Conservation (phyloP, 2,113 vertebrate species). For the Labeo rohita region DNA sequence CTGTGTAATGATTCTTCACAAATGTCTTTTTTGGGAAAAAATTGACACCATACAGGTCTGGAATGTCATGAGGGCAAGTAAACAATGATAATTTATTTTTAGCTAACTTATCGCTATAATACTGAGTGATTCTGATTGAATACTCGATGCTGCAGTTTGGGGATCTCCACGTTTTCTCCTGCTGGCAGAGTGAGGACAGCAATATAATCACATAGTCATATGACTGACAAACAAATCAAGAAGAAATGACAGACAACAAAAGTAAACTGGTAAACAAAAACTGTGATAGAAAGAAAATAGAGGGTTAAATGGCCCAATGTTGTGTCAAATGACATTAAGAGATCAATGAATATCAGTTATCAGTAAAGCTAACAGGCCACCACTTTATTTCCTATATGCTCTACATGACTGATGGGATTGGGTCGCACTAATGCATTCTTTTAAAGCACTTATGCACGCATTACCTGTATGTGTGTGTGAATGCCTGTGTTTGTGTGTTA, state of each 20-base stretch:
- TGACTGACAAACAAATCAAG: conserved; percentile 32
- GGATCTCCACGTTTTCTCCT: not conserved
- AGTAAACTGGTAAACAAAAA: conserved; percentile 15
- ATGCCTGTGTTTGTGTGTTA: conserved; percentile 20
- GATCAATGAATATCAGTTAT: conserved; percentile 7
- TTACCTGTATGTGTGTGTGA: conserved; percentile 34
- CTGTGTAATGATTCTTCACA: not conserved
- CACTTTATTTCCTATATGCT: conserved; percentile 25
- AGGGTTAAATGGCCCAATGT: not conserved
- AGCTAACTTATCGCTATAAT: not conserved
- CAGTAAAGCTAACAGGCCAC: conserved; percentile 6
- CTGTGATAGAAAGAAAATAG: not conserved
- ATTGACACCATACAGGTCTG: not conserved
- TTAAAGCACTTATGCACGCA: conserved; percentile 26
- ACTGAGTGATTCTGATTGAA: not conserved
- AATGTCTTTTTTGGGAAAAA: not conserved
- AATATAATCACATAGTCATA: conserved; percentile 10
- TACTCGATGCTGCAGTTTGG: not conserved
- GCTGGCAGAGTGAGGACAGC: conserved; percentile 6
- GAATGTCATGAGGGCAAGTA: not conserved
- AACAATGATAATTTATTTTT: not conserved
- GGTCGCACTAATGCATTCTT: conserved; percentile 17
- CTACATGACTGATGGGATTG: conserved; percentile 35
- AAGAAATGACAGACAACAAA: conserved; percentile 23
- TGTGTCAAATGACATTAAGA: conserved; percentile 6